Evolutionary conservation across 2,797 vertebrate genomes (phyloP).

Genomic region (Podarcis siculus): DNA sequence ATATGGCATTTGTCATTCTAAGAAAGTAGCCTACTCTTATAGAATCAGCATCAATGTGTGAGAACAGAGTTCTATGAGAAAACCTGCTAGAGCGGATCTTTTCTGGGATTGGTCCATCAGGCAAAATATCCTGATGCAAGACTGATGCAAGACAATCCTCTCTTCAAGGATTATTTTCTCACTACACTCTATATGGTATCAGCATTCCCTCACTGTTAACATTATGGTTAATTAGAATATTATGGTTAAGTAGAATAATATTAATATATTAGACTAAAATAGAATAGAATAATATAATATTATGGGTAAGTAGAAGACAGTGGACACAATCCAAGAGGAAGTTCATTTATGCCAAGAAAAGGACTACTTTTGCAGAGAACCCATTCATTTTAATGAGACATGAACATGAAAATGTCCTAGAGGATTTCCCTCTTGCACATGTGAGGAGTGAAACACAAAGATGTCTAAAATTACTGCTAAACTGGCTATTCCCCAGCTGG

Average conservation of each 20-base stretch:
- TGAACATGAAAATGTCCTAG: not conserved
- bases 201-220: not conserved
- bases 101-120: not conserved
- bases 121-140: not conserved
- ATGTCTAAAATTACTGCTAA: constrained; percentile 23
- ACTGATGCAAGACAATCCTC: not conserved
- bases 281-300: no score
- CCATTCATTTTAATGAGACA: not conserved
- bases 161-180: constrained; percentile 3
- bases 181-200: not conserved
- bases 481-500: not conserved
- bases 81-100: not conserved
- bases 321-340: not conserved
- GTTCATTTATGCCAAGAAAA: not conserved
- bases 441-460: not conserved
- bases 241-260: no score
- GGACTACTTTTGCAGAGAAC: not conserved
- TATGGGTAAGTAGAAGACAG: constrained; percentile 29
- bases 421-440: not conserved
- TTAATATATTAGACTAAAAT: no score
- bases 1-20: not conserved
- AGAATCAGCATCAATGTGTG: not conserved
- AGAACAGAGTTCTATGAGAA: not conserved
- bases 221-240: constrained; percentile 9
- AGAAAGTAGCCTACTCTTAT: not conserved